Evolutionary conservation across 2,888 invertebrate genomes (phyloP).

Genomic region (Ormyrus labotus): DNA sequence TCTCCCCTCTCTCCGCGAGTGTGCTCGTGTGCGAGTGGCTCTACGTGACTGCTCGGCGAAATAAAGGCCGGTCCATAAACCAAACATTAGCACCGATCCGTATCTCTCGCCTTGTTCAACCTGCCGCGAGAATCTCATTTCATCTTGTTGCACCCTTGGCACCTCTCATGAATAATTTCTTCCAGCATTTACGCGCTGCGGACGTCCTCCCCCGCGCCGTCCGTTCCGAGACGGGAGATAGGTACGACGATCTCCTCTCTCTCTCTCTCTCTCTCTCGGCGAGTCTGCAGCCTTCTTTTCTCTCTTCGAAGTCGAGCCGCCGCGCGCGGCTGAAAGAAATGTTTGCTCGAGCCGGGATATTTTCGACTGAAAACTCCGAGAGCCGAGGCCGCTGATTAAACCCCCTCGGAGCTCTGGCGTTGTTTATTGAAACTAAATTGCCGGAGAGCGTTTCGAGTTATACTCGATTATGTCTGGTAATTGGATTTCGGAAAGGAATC

Average conservation of each 20-base stretch:
- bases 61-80: slow-evolving; percentile 61
- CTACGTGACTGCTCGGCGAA: slow-evolving; percentile 61
- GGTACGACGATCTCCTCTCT: background rate
- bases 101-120: slow-evolving; percentile 62
- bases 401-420: background rate
- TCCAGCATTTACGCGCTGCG: slow-evolving; percentile 62
- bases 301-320: background rate
- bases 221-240: background rate
- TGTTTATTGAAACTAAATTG: slow-evolving; percentile 32
- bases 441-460: background rate
- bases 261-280: background rate
- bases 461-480: too few species aligned
- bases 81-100: slow-evolving; percentile 66
- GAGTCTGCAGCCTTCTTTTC: too few species aligned
- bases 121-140: slow-evolving; percentile 65
- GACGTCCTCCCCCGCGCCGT: background rate
- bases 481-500: too few species aligned
- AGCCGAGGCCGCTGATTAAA: too few species aligned
- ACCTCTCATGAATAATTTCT: slow-evolving; percentile 68
- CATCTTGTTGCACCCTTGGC: slow-evolving; percentile 65
- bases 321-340: slow-evolving; percentile 23
- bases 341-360: slow-evolving; percentile 34
- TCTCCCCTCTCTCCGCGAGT: slow-evolving; percentile 24
- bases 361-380: slow-evolving; percentile 32
- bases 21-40: slow-evolving; percentile 26